A percentile compares a stretch with the other conserved stretches of the same genome.
These are phyloP conservation scores for Erebia epiphron DNA, from an alignment of 2,888 invertebrate genomes.

Conservation along the genomic window DNA sequence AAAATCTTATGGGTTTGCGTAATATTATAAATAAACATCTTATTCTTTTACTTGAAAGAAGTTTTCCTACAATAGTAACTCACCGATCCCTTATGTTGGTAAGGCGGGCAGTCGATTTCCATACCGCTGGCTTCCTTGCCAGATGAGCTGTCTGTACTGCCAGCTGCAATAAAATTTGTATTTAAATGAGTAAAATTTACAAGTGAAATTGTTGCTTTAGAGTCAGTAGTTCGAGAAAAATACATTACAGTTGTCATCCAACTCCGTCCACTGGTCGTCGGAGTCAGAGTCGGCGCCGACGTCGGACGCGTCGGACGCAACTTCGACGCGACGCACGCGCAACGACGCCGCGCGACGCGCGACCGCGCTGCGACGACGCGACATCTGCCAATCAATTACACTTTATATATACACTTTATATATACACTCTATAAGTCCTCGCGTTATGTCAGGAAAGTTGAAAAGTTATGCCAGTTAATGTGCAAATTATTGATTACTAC, in stretches of 20 bases:
- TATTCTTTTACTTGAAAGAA: no score
- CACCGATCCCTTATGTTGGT: slow-evolving; percentile 57
- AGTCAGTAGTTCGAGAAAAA: slow-evolving; percentile 30
- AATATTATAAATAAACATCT: no score
- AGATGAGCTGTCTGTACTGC: slow-evolving; percentile 68
- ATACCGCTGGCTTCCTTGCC: slow-evolving; percentile 55
- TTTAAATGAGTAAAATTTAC: background rate
- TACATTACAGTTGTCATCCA: slow-evolving; percentile 71
- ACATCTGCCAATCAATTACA: slow-evolving; percentile 49
- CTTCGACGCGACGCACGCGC: slow-evolving; percentile 58
- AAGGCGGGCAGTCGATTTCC: slow-evolving; percentile 55
- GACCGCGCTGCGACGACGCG: slow-evolving; percentile 58
- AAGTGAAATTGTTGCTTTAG: no score
- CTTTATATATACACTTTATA: no score
- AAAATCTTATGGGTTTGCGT: no score
- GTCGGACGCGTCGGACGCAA: slow-evolving; percentile 70
- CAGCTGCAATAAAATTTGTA: slow-evolving; percentile 48
- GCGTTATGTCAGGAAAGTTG: no score
- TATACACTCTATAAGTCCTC: no score
- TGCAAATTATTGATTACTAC: no score
- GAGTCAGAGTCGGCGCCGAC: slow-evolving; percentile 75
- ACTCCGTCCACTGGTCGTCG: slow-evolving; percentile 77
- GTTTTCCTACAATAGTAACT: slow-evolving; percentile 30
- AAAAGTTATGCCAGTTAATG: no score
- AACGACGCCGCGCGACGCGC: slow-evolving; percentile 59